Evolutionary conservation across 2,888 invertebrate species (phyloP), one percentile per base, ranked within the genome.

Genomic region (Xanthia togata): DNA sequence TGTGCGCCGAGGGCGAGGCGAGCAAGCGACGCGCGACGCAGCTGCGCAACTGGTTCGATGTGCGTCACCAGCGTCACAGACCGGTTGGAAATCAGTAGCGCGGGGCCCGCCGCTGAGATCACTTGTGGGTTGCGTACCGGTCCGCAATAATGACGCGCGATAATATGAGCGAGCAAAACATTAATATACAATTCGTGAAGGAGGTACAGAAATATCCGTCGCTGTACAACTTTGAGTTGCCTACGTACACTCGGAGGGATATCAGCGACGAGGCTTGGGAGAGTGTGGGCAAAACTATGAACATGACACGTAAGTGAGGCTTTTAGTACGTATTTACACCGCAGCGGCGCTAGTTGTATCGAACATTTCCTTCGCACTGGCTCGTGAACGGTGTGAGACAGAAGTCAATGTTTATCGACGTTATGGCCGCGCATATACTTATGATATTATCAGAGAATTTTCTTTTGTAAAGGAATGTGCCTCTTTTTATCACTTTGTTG

Each of bases 241-340:
- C 89, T 3, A 74, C 83, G 23, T 91, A 91, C 73, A 88, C 88
- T 20, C 83, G 88, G 47, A 90, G 85, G 79, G 90, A 92, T 63
- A 44, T 89, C 38, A 89, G 72, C 62, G 89, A 91, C 59, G 87
- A 89, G 73, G 90, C 91, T 47, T 92, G 92, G 92, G 78, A 76
- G 26, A 86, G 88, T 17, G 87, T 92, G 31, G 87, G 90, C 74
- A 86, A 69, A 60, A 71, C 80, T 59, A 80, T 86, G 70, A 85
- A 87, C 50, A 81, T 89, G 87, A 81, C 91, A 84, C 89, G 91
- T 91, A 79, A 79, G 79, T 79, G 31, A 68, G 11, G 31, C 35
- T 23, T 67, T 60, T 77, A 78, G 31, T 78, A 79, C 73, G 55
- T n/a, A 17, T 79, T 53, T 63, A 47, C 62, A 59, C 68, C 74